phyloP scores from a whole-genome alignment of 2,888 invertebrate genomes.

The Ormyrus labotus region DNA sequence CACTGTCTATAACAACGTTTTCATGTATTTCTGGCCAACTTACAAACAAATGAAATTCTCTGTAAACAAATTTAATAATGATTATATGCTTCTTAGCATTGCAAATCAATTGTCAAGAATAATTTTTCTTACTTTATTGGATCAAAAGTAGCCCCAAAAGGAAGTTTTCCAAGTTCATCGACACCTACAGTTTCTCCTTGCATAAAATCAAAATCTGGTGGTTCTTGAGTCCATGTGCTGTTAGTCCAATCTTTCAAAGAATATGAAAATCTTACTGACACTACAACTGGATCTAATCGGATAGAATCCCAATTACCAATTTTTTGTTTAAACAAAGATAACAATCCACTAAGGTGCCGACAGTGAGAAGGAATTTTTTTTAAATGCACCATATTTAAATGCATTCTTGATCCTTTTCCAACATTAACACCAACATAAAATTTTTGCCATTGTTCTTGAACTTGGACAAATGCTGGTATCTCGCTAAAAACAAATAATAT shows the following conservation, averaged over 20 bases:
- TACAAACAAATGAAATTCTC: constrained; percentile 85
- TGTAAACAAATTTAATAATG: constrained; percentile 65
- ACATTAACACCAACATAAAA: constrained; percentile 89
- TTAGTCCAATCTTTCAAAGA: constrained; percentile 80
- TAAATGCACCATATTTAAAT: constrained; percentile 93
- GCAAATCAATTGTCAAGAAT: constrained; percentile 29
- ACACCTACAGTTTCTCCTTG: constrained; percentile 78
- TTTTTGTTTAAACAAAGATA: constrained; percentile 94
- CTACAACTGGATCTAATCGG: constrained; percentile 81
- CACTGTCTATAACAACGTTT: constrained; percentile 91
- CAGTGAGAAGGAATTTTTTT: constrained; percentile 88
- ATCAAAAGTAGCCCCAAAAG: constrained; percentile 90
- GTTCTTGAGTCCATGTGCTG: constrained; percentile 81
- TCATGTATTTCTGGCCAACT: constrained; percentile 93
- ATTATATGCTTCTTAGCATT: constrained; percentile 11
- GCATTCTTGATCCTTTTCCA: constrained; percentile 85
- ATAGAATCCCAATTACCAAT: constrained; percentile 77
- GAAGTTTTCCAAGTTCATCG: constrained; percentile 80
- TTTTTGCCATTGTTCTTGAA: constrained; percentile 88
- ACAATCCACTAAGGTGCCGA: constrained; percentile 87
- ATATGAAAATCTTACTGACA: constrained; percentile 88
- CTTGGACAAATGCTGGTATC: constrained; percentile 92
- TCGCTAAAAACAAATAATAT: constrained; percentile 76
- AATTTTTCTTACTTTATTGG: constrained; percentile 79
- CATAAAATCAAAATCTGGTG: constrained; percentile 78